Base-by-base conservation (phyloP, 2,113 vertebrate species). In the Boleophthalmus pectinirostris region DNA sequence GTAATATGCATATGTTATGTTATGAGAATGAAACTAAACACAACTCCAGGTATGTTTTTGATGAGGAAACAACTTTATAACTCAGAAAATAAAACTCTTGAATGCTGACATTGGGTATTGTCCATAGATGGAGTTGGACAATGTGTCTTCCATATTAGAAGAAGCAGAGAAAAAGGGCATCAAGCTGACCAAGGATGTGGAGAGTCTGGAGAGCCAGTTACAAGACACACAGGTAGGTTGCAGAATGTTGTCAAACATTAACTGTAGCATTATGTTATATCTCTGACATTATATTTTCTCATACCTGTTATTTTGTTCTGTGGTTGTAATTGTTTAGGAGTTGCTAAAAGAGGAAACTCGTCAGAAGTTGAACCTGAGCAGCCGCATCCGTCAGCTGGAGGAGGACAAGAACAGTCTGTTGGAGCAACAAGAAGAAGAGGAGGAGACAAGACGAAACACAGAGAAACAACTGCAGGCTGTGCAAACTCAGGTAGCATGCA, bases 361-460 rank as follows among this genome's bases (percentile, higher is more conserved):
- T 12, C 98, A 99, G 85, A 99, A 99, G 68, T 93, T 99, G 61
- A 96, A 98, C 89, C 90, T 98, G 73, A 98, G 97, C 89, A 94
- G 95, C 46, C 94, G 96, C 47, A 96, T 99, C 54, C 95, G 97
- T 66, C 98, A 99, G 87, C 94, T 99, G 80, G 98, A 99, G 49
- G 96, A 95, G 70, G 98, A 99, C 53, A 98, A 95, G 91, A 97
- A 87, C 91, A 94, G 93, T 56, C 91, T 99, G 65, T 93, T 95
- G 68, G 98, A 99, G 89, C 97, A 98, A 92, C 97, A 98, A 90
- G 98, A 99, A 77, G 98, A 99, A 68, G 97, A 98, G 0, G 98
- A 99, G 70, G 97, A 98, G 79, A 93, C 95, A 1, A 92, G 96
- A 23, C 96, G 93, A 79, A 95, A 94, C 88, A 88, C 98, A 87